These are phyloP conservation scores for Spodoptera littoralis DNA, from an alignment of 2,888 invertebrate genomes.

Conservation along the genomic window DNA sequence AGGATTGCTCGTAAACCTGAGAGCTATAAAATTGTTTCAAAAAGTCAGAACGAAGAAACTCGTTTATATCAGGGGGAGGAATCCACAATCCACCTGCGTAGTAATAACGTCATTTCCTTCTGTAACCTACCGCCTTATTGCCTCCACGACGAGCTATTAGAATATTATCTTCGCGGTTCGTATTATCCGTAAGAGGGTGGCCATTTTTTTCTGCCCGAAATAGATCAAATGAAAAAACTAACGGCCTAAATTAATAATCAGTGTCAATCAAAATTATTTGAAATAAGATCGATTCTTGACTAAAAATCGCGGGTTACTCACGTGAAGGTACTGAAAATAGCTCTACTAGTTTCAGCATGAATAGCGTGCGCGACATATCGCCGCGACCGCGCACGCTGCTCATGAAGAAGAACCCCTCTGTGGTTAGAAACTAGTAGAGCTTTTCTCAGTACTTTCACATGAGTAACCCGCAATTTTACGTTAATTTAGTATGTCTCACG, in stretches of 20 bases:
- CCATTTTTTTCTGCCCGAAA: constrained; percentile 11
- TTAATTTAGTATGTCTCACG: no score
- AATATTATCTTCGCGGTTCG: not conserved
- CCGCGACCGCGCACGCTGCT: no score
- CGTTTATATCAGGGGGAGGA: constrained; percentile 6
- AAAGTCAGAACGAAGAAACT: constrained; percentile 1
- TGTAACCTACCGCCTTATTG: constrained; percentile 2
- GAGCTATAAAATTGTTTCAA: constrained; percentile 12
- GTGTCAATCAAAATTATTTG: constrained; percentile 13
- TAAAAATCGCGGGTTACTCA: no score
- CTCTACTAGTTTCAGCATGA: no score
- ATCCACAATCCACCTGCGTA: constrained; percentile 14
- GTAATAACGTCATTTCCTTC: constrained; percentile 15
- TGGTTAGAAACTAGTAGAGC: no score
- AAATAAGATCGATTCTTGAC: no score
- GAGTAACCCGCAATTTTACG: no score
- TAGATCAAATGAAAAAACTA: constrained; percentile 23
- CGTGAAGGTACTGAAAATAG: no score
- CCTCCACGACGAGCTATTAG: not conserved
- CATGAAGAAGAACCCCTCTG: no score
- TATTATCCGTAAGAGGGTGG: constrained; percentile 2
- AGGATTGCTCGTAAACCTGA: not conserved
- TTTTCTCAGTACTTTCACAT: no score
- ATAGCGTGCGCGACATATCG: no score
- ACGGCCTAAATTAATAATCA: no score